These are phyloP conservation scores for human (Homo sapiens) DNA, from an alignment of 2,113 vertebrate species.

Conservation along the genomic window DNA sequence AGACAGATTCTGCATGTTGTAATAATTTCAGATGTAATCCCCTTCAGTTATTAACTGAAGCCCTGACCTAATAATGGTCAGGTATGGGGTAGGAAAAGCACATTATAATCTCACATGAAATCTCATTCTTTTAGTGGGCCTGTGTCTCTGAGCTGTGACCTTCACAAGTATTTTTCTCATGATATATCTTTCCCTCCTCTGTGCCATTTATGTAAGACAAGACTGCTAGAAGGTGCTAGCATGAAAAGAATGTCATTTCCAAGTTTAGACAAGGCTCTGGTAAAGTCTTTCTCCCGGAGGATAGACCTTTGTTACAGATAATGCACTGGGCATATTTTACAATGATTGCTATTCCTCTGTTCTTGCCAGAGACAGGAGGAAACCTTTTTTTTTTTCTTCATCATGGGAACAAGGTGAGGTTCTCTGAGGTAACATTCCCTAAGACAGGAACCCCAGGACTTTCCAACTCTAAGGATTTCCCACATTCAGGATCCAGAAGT, in stretches of 20 bases:
- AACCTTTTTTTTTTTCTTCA: neutral
- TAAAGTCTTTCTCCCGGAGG: neutral
- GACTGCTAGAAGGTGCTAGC: neutral
- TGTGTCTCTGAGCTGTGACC: neutral
- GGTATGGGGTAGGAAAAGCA: neutral
- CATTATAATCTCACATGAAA: neutral
- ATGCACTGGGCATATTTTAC: neutral
- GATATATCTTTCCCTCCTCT: neutral
- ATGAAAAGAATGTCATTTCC: neutral
- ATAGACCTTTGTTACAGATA: neutral
- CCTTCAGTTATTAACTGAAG: neutral
- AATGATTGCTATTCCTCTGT: neutral
- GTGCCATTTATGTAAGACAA: neutral
- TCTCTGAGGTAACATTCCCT: neutral
- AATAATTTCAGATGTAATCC: neutral
- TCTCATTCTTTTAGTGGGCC: neutral
- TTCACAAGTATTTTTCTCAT: neutral
- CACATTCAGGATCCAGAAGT: neutral
- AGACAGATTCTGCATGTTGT: neutral
- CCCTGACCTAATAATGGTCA: neutral
- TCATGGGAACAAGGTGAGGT: accelerated
- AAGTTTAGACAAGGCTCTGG: neutral
- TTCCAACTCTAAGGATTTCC: neutral
- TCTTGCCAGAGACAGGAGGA: neutral
- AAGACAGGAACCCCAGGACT: neutral